Conservation (phyloP, 2,888 invertebrate genomes). For the Diaphora mendica region DNA sequence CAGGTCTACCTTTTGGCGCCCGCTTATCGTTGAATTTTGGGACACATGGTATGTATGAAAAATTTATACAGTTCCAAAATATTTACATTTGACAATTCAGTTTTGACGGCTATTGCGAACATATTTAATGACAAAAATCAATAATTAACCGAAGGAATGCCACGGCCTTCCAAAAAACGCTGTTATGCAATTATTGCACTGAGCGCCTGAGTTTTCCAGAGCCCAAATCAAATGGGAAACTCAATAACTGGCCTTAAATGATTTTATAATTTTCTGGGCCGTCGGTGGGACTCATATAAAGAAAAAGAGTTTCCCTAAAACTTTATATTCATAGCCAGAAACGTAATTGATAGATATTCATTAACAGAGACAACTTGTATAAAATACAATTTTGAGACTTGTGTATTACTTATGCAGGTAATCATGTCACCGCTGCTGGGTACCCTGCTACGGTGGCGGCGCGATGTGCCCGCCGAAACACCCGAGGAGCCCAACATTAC, state of each 20-base stretch:
- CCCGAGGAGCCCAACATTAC: conserved; percentile 36
- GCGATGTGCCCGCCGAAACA: conserved; percentile 58
- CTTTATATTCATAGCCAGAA: not conserved
- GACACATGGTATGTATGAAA: no score
- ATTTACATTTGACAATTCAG: no score
- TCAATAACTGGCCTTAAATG: no score
- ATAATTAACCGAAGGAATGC: no score
- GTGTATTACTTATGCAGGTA: conserved; percentile 48
- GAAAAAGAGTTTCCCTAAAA: not conserved
- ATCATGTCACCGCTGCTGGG: conserved; percentile 76
- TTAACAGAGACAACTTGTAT: not conserved
- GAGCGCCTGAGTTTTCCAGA: not conserved
- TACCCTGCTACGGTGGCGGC: conserved; percentile 79
- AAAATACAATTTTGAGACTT: not conserved
- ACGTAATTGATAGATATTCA: not conserved
- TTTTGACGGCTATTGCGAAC: no score
- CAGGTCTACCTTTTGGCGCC: no score
- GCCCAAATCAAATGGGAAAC: no score
- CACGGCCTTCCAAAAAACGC: no score
- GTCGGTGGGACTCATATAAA: not conserved
- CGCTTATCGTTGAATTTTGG: no score
- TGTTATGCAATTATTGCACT: not conserved
- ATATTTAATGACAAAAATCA: no score
- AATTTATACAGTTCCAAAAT: no score
- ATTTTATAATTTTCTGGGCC: not conserved